Evolutionary conservation across 2,113 vertebrate genomes (phyloP).

Genomic region (Gallinago jamesoni): DNA sequence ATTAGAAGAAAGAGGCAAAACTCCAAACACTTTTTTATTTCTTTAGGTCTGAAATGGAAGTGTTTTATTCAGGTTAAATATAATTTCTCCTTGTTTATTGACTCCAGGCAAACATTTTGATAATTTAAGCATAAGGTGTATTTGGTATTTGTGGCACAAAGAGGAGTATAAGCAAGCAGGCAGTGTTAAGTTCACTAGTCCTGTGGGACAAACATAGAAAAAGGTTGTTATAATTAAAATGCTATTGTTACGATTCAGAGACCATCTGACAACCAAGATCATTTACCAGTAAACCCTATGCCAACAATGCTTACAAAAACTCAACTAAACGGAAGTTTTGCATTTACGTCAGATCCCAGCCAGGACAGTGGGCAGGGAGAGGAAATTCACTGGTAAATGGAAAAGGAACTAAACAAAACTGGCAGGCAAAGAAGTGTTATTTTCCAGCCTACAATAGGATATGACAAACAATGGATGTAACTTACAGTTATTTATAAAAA

Average conservation of each 20-base stretch:
- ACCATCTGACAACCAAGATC: neutral
- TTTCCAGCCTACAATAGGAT: slow-evolving; percentile 35
- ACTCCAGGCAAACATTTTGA: neutral
- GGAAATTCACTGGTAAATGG: slow-evolving; percentile 42
- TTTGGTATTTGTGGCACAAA: neutral
- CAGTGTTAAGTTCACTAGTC: neutral
- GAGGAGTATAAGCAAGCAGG: neutral
- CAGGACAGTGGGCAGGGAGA: slow-evolving; percentile 4
- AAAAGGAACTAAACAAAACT: slow-evolving; percentile 49
- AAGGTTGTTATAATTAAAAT: slow-evolving; percentile 5
- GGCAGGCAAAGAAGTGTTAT: slow-evolving; percentile 38
- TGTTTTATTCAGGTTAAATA: neutral
- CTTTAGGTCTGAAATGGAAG: neutral
- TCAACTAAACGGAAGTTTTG: slow-evolving; percentile 13
- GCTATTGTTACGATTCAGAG: slow-evolving; percentile 17
- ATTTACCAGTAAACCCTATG: neutral
- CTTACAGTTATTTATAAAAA: slow-evolving; percentile 47
- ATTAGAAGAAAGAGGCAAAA: neutral
- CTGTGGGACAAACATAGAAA: neutral
- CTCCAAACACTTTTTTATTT: neutral
- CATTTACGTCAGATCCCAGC: slow-evolving; percentile 30
- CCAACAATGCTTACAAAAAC: slow-evolving; percentile 24
- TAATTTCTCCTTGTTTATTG: neutral
- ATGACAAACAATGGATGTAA: slow-evolving; percentile 57
- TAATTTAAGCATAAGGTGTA: neutral